Conservation (phyloP, 1,140 invertebrate species). For the Heliconius hewitsoni region DNA sequence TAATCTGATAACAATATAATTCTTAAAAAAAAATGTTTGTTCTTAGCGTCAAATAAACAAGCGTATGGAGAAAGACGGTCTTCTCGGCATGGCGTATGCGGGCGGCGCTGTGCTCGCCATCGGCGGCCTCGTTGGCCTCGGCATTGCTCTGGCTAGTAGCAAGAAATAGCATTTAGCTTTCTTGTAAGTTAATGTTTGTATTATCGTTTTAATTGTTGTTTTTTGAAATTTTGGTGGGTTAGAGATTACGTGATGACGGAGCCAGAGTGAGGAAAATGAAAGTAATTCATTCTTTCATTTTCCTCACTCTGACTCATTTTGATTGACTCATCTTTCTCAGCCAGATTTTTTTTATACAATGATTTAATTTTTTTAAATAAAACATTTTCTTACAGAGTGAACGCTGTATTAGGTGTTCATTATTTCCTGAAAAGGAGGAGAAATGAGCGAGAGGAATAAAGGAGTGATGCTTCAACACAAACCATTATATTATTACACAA, state of each 20-base stretch:
- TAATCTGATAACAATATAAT: no score
- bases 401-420: constrained; percentile 64
- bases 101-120: constrained; percentile 90
- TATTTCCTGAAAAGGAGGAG: constrained; percentile 62
- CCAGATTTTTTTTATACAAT: not conserved
- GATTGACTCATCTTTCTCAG: no score
- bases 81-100: constrained; percentile 93
- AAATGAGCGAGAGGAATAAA: constrained; percentile 51
- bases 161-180: constrained; percentile 81
- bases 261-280: no score
- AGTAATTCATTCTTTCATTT: no score
- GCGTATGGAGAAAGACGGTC: constrained; percentile 93
- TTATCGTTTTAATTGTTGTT: not conserved
- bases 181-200: constrained; percentile 55
- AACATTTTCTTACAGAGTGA: constrained; percentile 58
- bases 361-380: no score
- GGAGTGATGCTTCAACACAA: constrained; percentile 23
- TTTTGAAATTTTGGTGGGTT: not conserved
- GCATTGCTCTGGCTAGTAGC: constrained; percentile 87
- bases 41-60: constrained; percentile 92
- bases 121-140: constrained; percentile 90
- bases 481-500: not conserved
- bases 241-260: not conserved
- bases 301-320: no score
- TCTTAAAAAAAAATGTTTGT: constrained; percentile 62